Evolutionary conservation across 2,888 invertebrate species (phyloP), one percentile per base, ranked within the genome.

Genomic region (Lomographa bimaculata): DNA sequence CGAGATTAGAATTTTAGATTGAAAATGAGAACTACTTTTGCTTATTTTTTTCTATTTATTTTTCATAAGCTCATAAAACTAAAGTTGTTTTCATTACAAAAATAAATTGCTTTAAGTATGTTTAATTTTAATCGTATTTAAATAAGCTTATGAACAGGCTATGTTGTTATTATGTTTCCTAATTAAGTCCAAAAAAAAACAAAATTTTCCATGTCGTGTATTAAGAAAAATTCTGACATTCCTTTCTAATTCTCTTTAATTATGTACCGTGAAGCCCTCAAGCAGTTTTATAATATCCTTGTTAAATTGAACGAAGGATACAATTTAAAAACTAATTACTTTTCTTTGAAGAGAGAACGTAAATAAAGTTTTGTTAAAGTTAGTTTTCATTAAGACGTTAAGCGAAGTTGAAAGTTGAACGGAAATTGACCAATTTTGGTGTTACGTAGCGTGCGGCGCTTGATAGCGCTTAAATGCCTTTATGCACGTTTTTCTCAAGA

Each of bases 391-490:
- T 77, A 78, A 79, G 76, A 77, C 71, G 70, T 74, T 75, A 72
- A 75, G 61, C 68, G 60, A 62, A 71, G 76, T 74, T 68, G 65
- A 76, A 73, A 70, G 65, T 75, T 57, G 62, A 51, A 60, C 74
- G 79, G 81, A 82, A 81, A 83, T 81, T 82, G 70, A 77, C 70
- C 79, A 81, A 80, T 83, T 80, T 79, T 55, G 63, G 64, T 58
- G 67, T 73, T 70, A 72, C 60, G 30, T 45, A 39, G 44, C 39
- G 44, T 45, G 44, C 39, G 9, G 11, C 6, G 16, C 28, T 29
- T 33, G 32, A 36, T 39, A 27, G 14, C 12, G 24, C 4, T 14
- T 24, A 19, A 34, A 40, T 37, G 7, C 7, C 8, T 6, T 23
- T 41, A 6, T 41, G 23, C 27, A 35, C 25, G 40, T 20, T 30